Base-by-base conservation (phyloP, 2,888 invertebrate genomes). In the Monopis laevigella region DNA sequence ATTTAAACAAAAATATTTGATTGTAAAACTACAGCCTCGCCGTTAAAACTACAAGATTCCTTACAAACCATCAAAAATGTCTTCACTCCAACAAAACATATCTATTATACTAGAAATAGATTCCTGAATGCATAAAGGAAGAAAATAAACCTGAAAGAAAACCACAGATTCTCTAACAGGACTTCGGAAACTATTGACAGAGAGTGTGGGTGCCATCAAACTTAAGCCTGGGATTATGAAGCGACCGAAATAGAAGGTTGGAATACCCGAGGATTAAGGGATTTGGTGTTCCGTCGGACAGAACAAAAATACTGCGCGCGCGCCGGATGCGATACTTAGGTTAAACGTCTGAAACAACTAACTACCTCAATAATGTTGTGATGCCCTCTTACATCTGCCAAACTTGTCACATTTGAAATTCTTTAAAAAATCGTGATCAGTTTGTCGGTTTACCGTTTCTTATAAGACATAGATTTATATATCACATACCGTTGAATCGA, bases 141-240 rank as follows among this genome's bases (percentile, higher is more conserved):
- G 10, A 11, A 36, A 36, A 36, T 16, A 27, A 16, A 27, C 13
- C 27, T 10, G 13, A 14, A 39, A 4, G 29, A 26, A 40, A 40
- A 74, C 78, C 78, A 67, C 78, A 77, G 73, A 73, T 75, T 73
- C 72, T 58, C 55, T 69, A 68, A 65, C 69, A 59, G 62, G 59
- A 69, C 73, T 71, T 74, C 74, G 65, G 60, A 74, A 80, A 80
- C 80, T 80, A 80, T 80, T 78, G 80, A 80, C 80, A 78, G 78
- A 71, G 72, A 72, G 75, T 77, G 77, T 78, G 80, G 80, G 75
- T 73, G 73, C 78, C 74, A 80, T 80, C 80, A 75, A 65, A 66
- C 71, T 72, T 80, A 80, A 80, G 73, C 77, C 60, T 41, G 59
- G 78, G 78, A 78, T 80, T 80, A 78, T 75, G 74, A 78, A 67